Evolutionary conservation across 1,140 invertebrate species (phyloP).

Genomic region (Parasteatoda tepidariorum): DNA sequence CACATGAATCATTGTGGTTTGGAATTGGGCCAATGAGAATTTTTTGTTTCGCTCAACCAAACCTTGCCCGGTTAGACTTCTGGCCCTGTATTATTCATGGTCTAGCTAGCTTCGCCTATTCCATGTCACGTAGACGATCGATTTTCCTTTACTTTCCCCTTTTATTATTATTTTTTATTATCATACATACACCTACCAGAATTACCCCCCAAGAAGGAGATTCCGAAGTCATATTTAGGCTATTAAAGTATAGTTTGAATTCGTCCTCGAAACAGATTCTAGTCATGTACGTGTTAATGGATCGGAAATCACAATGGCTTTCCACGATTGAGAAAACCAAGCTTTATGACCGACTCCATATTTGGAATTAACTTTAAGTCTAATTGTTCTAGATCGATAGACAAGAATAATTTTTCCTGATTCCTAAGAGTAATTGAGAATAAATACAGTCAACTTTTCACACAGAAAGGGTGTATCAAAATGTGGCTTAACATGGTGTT

Average conservation of each 20-base stretch:
- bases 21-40: slow-evolving; percentile 47
- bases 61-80: slow-evolving; percentile 7
- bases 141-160: slow-evolving; percentile 13
- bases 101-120: slow-evolving; percentile 49
- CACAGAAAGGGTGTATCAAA: neutral
- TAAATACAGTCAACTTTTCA: neutral
- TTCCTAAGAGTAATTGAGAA: neutral
- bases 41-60: slow-evolving; percentile 44
- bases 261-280: neutral
- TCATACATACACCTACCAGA: neutral
- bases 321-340: neutral
- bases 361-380: neutral
- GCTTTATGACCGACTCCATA: neutral
- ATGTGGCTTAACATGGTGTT: neutral
- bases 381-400: slow-evolving; percentile 10
- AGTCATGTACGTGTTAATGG: slow-evolving; percentile 23
- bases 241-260: slow-evolving; percentile 32
- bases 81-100: slow-evolving; percentile 54
- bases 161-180: slow-evolving; percentile 23
- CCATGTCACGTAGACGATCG: slow-evolving; percentile 49
- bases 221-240: slow-evolving; percentile 15
- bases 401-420: neutral
- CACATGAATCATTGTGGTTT: slow-evolving; percentile 60
- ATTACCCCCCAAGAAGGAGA: slow-evolving; percentile 4
- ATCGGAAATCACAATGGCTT: neutral